Conservation (phyloP, 2,888 invertebrate species). For the Nephrotoma appendiculata region DNA sequence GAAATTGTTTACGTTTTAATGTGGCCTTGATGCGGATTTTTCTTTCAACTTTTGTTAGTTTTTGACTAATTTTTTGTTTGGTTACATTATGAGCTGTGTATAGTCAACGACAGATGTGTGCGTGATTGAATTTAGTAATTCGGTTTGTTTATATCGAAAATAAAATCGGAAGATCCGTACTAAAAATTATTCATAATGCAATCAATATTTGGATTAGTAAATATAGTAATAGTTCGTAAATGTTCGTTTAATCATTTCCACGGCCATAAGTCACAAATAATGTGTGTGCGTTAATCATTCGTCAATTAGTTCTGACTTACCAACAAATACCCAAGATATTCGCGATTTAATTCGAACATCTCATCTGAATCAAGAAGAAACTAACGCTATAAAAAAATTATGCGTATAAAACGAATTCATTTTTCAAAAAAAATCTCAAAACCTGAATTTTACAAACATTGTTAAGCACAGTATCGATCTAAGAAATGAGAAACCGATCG, state of each 20-base stretch:
- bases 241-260: too few relatives aligned
- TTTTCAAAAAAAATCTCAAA: neutral
- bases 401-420: neutral
- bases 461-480: neutral
- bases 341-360: neutral
- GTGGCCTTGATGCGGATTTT: neutral
- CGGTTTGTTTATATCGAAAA: neutral
- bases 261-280: too few relatives aligned
- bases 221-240: too few relatives aligned
- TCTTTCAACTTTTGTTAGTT: neutral
- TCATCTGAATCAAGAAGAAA: too few relatives aligned
- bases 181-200: too few relatives aligned
- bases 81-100: neutral
- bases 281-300: neutral
- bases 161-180: too few relatives aligned
- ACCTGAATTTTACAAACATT: neutral
- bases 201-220: too few relatives aligned
- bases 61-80: neutral
- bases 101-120: neutral
- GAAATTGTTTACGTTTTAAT: neutral
- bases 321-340: neutral
- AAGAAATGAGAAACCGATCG: neutral
- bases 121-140: neutral
- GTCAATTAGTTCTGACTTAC: neutral
- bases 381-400: too few relatives aligned